A percentile compares a stretch with the other conserved stretches of the same genome.
These are phyloP conservation scores for Triplophysa yarkandensis DNA, from an alignment of 2,797 vertebrate genomes.

Conservation along the genomic window DNA sequence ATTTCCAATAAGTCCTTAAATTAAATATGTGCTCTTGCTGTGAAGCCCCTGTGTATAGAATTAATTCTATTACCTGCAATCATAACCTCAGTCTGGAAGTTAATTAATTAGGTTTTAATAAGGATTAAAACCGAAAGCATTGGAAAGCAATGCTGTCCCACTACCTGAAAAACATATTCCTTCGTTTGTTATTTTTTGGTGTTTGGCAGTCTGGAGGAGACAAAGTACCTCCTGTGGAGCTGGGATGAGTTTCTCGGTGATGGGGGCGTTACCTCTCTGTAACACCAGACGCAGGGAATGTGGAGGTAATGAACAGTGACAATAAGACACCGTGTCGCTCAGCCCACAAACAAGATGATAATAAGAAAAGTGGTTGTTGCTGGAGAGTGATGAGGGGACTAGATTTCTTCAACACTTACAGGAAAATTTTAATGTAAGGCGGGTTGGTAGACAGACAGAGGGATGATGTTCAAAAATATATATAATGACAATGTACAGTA, in stretches of 20 bases:
- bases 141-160: conserved; percentile 28
- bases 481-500: neutral
- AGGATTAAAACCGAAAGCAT: conserved; percentile 46
- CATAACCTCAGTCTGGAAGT: conserved; percentile 33
- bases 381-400: neutral
- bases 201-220: conserved; percentile 35
- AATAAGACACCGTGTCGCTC: conserved; percentile 29
- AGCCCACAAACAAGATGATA: conserved; percentile 41
- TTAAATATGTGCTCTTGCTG: conserved; percentile 40
- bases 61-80: conserved; percentile 48
- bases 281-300: conserved; percentile 41
- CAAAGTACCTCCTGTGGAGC: conserved; percentile 49
- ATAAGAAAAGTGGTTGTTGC: conserved; percentile 29
- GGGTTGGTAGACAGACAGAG: neutral
- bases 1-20: conserved; percentile 41
- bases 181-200: conserved; percentile 38
- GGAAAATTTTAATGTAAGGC: neutral
- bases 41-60: conserved; percentile 35
- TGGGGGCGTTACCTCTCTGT: conserved; percentile 42
- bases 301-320: conserved; percentile 49
- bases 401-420: neutral
- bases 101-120: conserved; percentile 44
- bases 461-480: neutral
- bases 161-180: conserved; percentile 34
- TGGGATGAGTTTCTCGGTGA: conserved; percentile 43